phyloP scores from a whole-genome alignment of 2,888 invertebrate genomes.

The Tineola bisselliella region DNA sequence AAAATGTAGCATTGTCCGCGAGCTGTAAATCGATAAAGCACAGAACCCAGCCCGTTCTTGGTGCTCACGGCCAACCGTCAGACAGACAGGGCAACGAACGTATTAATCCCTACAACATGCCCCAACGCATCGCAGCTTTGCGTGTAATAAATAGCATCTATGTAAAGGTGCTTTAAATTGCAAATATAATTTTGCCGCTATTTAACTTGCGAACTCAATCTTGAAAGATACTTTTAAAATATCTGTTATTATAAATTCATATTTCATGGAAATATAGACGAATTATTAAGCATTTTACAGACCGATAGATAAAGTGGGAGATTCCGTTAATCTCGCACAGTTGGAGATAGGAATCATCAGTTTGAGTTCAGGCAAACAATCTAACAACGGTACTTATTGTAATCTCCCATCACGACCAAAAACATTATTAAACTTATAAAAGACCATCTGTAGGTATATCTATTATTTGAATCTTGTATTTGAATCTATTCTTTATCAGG shows the following conservation, averaged over 20 bases:
- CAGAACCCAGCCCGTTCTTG: neutral
- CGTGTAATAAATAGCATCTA: neutral
- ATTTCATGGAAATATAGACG: neutral
- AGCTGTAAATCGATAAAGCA: neutral
- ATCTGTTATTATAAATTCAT: neutral
- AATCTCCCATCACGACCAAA: neutral
- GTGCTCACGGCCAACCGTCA: conserved; percentile 12
- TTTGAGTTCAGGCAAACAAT: neutral
- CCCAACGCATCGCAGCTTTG: neutral
- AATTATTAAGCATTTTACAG: neutral
- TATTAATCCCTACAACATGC: conserved; percentile 25
- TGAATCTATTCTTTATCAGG: neutral
- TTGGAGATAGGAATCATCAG: neutral
- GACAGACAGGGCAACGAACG: conserved; percentile 34
- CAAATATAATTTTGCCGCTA: neutral
- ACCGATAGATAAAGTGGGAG: neutral
- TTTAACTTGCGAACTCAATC: neutral
- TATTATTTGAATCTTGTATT: neutral
- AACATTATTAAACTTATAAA: neutral
- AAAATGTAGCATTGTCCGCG: neutral
- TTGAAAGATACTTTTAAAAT: neutral
- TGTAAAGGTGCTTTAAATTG: neutral
- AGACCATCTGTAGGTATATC: too few relatives aligned
- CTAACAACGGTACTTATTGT: neutral
- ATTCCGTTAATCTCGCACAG: neutral